Conservation (phyloP, 2,113 vertebrate species). For the Psittacara wagleri region DNA sequence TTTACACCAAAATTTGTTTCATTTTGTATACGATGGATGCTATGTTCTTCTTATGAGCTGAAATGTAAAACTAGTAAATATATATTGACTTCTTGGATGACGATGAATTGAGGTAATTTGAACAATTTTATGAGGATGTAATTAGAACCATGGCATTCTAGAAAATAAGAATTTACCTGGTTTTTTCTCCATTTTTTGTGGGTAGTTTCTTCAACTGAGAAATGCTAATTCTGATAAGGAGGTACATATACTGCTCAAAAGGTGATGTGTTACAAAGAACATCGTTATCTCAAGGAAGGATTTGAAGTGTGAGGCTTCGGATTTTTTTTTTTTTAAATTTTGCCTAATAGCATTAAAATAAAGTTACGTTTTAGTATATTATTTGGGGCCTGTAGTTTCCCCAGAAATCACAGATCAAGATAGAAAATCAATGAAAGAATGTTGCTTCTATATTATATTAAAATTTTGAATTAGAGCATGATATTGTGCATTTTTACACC, state of each 20-base stretch:
- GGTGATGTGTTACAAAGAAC: neutral
- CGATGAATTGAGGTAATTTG: neutral
- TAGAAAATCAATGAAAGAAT: neutral
- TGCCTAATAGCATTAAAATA: neutral
- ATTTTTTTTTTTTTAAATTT: neutral
- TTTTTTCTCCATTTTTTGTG: neutral
- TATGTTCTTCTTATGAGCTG: neutral
- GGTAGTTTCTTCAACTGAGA: neutral
- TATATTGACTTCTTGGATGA: neutral
- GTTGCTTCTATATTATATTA: neutral
- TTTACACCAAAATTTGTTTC: neutral
- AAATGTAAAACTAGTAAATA: neutral
- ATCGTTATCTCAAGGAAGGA: neutral
- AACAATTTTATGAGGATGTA: neutral
- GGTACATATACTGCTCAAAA: neutral
- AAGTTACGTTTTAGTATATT: neutral
- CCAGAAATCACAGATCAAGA: neutral
- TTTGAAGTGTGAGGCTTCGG: neutral
- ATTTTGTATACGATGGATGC: neutral
- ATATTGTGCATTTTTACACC: neutral
- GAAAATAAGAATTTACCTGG: neutral
- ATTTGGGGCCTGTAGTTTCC: neutral
- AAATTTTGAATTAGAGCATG: neutral
- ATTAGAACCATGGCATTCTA: neutral
- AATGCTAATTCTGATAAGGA: neutral